A percentile compares a stretch with the other conserved stretches of the same genome.
Evolutionary conservation across 2,888 invertebrate genomes (phyloP).

Genomic region (Allygus modestus): DNA sequence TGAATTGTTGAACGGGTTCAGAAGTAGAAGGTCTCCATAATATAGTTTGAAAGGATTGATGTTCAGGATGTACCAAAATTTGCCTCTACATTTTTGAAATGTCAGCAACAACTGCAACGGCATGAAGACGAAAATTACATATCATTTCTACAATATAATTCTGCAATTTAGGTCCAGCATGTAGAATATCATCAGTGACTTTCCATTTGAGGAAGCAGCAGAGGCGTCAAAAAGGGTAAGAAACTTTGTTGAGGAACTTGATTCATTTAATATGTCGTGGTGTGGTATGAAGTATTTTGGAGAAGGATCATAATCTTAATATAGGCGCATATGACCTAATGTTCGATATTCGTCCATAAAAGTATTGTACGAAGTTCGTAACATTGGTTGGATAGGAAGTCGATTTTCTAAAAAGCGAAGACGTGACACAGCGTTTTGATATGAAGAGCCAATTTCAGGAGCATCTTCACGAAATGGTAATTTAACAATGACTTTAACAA

Average conservation of each 20-base stretch:
- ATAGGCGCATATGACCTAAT: too few species aligned
- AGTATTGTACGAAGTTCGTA: too few species aligned
- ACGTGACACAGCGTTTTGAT: too few species aligned
- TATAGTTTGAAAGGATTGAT: constrained; percentile 3
- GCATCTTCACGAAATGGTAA: too few species aligned
- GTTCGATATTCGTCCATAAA: too few species aligned
- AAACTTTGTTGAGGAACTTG: background rate
- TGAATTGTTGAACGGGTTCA: background rate
- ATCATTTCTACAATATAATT: background rate
- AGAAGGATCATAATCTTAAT: too few species aligned
- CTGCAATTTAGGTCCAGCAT: background rate
- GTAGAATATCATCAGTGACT: background rate
- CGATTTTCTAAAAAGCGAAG: too few species aligned
- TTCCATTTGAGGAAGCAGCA: background rate
- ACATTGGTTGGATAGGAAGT: too few species aligned
- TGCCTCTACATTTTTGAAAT: background rate
- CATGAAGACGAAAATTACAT: background rate
- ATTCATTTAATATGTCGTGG: too few species aligned
- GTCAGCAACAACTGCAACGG: background rate
- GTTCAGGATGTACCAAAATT: background rate
- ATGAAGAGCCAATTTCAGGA: too few species aligned
- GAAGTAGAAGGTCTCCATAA: background rate
- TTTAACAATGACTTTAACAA: too few species aligned
- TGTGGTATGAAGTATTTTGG: too few species aligned
- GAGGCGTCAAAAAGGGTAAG: background rate